A percentile compares a stretch with the other conserved stretches of the same genome.
These are phyloP conservation scores for Microtus ochrogaster DNA, from an alignment of 2,113 vertebrate species.

Conservation along the genomic window DNA sequence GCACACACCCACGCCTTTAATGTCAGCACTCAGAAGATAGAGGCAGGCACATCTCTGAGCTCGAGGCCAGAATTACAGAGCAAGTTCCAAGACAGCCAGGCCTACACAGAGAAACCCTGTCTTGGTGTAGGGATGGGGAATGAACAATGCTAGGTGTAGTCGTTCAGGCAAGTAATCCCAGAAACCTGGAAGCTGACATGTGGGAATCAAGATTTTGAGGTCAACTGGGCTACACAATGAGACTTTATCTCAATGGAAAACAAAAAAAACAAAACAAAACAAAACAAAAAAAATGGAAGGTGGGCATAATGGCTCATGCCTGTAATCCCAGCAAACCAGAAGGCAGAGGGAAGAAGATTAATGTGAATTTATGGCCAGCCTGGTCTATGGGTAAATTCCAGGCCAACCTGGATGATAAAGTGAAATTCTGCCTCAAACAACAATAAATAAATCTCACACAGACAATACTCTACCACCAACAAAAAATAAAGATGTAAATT, in stretches of 20 bases:
- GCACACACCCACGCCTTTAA: not conserved
- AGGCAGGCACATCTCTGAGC: not conserved
- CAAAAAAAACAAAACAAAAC: not conserved
- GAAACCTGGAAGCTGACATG: not conserved
- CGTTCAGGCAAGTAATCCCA: not conserved
- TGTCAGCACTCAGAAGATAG: not conserved
- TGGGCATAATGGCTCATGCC: not conserved
- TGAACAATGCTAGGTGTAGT: not conserved
- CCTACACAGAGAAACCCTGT: not conserved
- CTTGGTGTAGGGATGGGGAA: not conserved
- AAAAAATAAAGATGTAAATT: not conserved
- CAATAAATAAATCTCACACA: not conserved
- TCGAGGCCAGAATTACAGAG: not conserved
- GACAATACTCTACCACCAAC: not conserved
- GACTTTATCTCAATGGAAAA: not conserved
- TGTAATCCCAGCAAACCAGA: not conserved
- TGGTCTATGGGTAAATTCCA: not conserved
- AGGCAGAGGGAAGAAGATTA: not conserved
- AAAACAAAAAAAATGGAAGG: not conserved
- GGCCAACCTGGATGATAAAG: not conserved
- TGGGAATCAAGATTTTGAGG: not conserved
- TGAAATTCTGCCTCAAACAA: not conserved
- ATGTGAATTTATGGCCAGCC: not conserved
- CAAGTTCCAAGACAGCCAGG: not conserved
- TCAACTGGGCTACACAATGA: not conserved